Base-by-base conservation (phyloP, 2,113 vertebrate species). In the Morone saxatilis region DNA sequence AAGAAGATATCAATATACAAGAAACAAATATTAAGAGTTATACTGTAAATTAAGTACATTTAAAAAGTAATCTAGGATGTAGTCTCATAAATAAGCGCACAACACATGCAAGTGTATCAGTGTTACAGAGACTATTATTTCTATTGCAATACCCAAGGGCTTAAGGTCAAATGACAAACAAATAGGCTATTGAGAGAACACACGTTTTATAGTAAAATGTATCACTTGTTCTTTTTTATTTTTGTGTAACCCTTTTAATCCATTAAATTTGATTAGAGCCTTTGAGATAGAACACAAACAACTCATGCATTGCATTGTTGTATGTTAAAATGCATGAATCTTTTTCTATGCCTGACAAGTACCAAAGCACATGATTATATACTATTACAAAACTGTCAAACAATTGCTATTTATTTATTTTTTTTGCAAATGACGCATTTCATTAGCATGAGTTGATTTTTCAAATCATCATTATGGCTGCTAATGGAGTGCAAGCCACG, bases 201-300 rank as follows among this genome's bases (percentile, higher is more conserved):
- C 9, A n/a, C 57, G 20, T 31, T 71, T 41, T 20, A 70, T 50
- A 45, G 7, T 56, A 17, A 79, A 19, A 22, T 20, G 20, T 13
- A n/a, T 56, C 7, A 56, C 6, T 40, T 54, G 14, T 6, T 31
- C 3, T n/a, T 48, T 47, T 16, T 45, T 10, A 12, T 76, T 53
- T 61, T 7, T 12, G 4, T 73, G 10, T 25, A 62, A 47, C 43
- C 31, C 31, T 43, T 53, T 25, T 72, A 80, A 66, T 20, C 2
- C 10, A 71, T 84, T 71, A 53, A 54, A 81, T 60, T n/a, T 66
- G 43, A 75, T 74, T 14, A 11, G 2, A 68, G 59, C 22, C 38
- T 76, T 40, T 36, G 45, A 45, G 16, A 56, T 13, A 31, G 12
- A 41, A 50, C 48, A 78, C 9, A 76, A 79, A 61, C n/a, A 59